These are phyloP conservation scores for Phyllopteryx taeniolatus DNA, from an alignment of 2,113 vertebrate genomes.

Conservation along the genomic window DNA sequence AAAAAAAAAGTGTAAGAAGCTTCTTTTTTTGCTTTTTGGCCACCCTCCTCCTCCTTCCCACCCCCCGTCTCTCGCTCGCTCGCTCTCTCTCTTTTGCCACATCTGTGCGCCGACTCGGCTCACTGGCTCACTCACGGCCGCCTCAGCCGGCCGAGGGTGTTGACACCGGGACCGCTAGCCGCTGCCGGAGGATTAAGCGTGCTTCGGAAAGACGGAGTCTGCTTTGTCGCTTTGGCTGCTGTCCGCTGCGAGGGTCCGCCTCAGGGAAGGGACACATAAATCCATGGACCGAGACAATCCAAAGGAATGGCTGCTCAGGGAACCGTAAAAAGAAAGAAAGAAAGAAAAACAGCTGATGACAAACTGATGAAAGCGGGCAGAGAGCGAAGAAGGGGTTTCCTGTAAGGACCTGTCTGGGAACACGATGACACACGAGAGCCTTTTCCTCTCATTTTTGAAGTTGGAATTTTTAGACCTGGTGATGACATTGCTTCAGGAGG, in stretches of 20 bases:
- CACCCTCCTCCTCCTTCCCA: constrained; percentile 21
- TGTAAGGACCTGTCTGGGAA: constrained; percentile 18
- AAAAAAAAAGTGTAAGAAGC: constrained; percentile 50
- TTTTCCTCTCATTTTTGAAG: constrained; percentile 24
- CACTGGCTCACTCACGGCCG: constrained; percentile 41
- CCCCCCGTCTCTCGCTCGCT: background rate
- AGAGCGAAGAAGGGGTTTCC: constrained; percentile 30
- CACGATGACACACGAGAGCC: constrained; percentile 16
- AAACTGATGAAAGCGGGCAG: constrained; percentile 5
- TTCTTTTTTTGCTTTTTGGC: constrained; percentile 28
- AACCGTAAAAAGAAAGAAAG: constrained; percentile 1
- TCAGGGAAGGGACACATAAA: constrained; percentile 43
- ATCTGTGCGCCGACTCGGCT: constrained; percentile 52
- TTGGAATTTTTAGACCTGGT: constrained; percentile 28
- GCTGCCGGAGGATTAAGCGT: constrained; percentile 61
- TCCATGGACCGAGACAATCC: constrained; percentile 40
- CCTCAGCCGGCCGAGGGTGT: constrained; percentile 45
- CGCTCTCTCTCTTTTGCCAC: constrained; percentile 17
- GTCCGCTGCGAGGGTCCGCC: constrained; percentile 43
- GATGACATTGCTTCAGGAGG: constrained; percentile 40
- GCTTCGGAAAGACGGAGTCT: constrained; percentile 50
- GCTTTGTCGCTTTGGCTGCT: constrained; percentile 61
- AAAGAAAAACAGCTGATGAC: constrained; percentile 4
- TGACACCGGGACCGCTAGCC: constrained; percentile 68
- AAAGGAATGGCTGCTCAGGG: constrained; percentile 29